These are phyloP conservation scores for Aquatica leii DNA, from an alignment of 2,888 invertebrate genomes.

Conservation along the genomic window DNA sequence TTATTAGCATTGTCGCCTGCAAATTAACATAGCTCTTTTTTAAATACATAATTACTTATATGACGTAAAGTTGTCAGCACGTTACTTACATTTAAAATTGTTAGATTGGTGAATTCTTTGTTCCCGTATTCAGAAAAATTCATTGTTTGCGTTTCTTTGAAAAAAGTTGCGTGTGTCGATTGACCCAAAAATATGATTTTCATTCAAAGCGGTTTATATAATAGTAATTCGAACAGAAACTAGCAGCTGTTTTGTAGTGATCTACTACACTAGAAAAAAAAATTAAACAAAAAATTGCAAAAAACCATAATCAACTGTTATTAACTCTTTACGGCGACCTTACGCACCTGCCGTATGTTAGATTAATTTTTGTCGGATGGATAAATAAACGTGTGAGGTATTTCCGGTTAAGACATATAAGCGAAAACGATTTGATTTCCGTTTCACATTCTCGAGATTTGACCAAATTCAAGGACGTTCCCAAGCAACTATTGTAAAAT, in stretches of 20 bases:
- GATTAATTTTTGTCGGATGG: conserved; percentile 30
- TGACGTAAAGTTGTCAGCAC: too few species aligned
- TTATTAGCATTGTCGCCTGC: too few species aligned
- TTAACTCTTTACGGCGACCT: conserved; percentile 32
- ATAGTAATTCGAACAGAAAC: conserved; percentile 19
- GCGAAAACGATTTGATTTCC: conserved; percentile 38
- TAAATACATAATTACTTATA: too few species aligned
- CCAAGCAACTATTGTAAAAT: conserved; percentile 24
- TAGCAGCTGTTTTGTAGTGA: conserved; percentile 27
- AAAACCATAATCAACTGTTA: conserved; percentile 30
- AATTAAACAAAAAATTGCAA: conserved; percentile 27
- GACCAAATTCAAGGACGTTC: conserved; percentile 36
- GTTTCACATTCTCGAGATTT: conserved; percentile 37
- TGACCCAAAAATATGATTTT: conserved; percentile 30
- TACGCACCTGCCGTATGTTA: conserved; percentile 34
- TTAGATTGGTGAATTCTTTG: too few species aligned
- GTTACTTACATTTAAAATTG: too few species aligned
- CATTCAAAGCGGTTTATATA: conserved; percentile 19
- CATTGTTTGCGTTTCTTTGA: too few species aligned
- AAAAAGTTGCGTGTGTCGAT: conserved; percentile 16
- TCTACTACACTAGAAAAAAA: conserved; percentile 30
- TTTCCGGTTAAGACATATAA: conserved; percentile 32
- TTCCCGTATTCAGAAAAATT: too few species aligned
- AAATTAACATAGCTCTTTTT: too few species aligned
- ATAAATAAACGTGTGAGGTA: conserved; percentile 35